Evolutionary conservation across 1,140 invertebrate genomes (phyloP), one percentile per base, ranked within the genome.

Genomic region (Papilio machaon): DNA sequence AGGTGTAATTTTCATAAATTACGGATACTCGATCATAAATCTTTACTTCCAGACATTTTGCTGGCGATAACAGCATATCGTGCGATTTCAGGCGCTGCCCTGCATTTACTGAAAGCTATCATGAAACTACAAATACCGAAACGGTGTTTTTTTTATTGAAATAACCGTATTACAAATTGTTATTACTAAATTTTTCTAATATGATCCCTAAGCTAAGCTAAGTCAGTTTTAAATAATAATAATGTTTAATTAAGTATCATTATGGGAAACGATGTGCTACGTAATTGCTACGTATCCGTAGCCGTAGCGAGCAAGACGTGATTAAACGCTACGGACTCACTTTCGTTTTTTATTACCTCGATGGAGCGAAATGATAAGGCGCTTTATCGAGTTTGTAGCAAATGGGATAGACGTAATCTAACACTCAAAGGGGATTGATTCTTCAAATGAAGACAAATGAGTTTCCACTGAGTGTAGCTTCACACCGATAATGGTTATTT

Each of bases 371-470:
- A 49, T 75, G 73, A 75, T 75, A 49, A 75, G 73, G 73, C 73
- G 73, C 47, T 75, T 75, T 75, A 75, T 75, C 73, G 73, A 49
- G 73, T 49, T 75, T 75, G 46, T 47, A 75, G 46, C 73, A 49
- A 75, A 75, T 75, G 73, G 73, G 46, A 75, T 75, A 75, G 73
- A 75, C 73, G 73, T 75, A 49, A 75, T 75, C 73, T 75, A 75
- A 49, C 73, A 75, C 73, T 74, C 73, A 75, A 75, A 49, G 47
- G 73, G 73, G 73, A 75, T 75, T 75, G 73, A 75, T 75, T 75
- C 46, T 52, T 23, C 46, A 75, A 75, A 75, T 49, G 73, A 75
- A 75, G 73, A 75, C 73, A 75, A 75, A 75, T 75, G 73, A 75
- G 47, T 75, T 49, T 52, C 43, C 46, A 49, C 19, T 19, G 9